Base-by-base conservation (phyloP, 2,888 invertebrate species). In the Seira ritae region DNA sequence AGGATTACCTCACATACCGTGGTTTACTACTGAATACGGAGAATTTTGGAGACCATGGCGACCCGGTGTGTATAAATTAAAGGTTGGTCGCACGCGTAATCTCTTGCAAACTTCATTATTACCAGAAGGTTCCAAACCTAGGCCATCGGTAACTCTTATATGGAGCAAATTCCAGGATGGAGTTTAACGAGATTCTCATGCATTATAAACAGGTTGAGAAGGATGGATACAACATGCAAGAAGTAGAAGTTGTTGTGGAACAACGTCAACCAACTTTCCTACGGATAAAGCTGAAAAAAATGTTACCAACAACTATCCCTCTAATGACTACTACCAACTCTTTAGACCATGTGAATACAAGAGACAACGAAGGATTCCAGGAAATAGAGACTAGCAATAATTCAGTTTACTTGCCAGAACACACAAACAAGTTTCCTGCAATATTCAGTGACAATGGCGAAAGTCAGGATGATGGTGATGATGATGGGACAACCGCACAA, bases 31-130 rank as follows among this genome's bases (percentile, higher is more conserved):
- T 1, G 83, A 85, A 22, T 89, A 90, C 71, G 93, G 93, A 4
- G 92, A 93, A 88, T 93, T 91, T 89, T 93, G 93, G 93, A 89
- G 93, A 73, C 88, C 93, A 17, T 90, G 93, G 46, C 89, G 91
- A 0, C 92, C 93, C 12, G 93, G 92, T 46, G 90, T 88, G 15
- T 93, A 92, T 89, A 88, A 87, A 23, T 84, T 92, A n/a, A 70
- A 70, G 60, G 88, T 88, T 84, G 65, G 60, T 68, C 8, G 2
- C 8, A 31, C 31, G n/a, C n/a, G 31, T 31, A 31, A 31, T 31
- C 31, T 31, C 8, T n/a, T n/a, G n/a, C n/a, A n/a, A n/a, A n/a
- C n/a, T 42, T 42, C 42, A 60, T 60, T 60, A 60, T 60, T 60
- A 42, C n/a, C n/a, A n/a, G n/a, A n/a, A n/a, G n/a, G n/a, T n/a